phyloP scores from a whole-genome alignment of 30 jellyfish, hydroid and myxozoan genomes.

The Hydractinia symbiolongicarpus region DNA sequence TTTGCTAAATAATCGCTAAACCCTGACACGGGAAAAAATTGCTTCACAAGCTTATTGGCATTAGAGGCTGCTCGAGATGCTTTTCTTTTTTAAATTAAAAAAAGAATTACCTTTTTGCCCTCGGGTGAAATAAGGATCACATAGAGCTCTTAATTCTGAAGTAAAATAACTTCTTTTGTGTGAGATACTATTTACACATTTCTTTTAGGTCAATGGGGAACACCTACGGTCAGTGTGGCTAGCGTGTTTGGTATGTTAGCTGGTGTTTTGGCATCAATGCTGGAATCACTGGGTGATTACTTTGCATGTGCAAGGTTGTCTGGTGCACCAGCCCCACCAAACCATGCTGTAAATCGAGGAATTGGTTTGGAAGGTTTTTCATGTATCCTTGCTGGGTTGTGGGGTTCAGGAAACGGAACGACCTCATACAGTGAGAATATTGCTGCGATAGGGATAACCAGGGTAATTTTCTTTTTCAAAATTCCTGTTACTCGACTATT shows the following conservation, averaged over 20 bases:
- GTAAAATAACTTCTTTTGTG: too few relatives aligned
- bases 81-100: too few relatives aligned
- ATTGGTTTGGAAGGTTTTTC: conserved; percentile 93
- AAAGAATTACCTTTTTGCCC: too few relatives aligned
- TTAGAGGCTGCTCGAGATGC: too few relatives aligned
- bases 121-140: too few relatives aligned
- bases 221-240: conserved; percentile 75
- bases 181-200: too few relatives aligned
- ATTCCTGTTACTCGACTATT: too few relatives aligned
- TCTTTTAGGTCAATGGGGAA: conserved; percentile 92
- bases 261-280: conserved; percentile 88
- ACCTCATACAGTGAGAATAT: conserved; percentile 97
- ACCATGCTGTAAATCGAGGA: conserved; percentile 92
- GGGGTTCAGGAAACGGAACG: conserved; percentile 98
- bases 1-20: too few relatives aligned
- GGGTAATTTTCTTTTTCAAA: conserved; percentile 32
- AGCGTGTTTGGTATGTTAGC: conserved; percentile 90
- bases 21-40: too few relatives aligned
- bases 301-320: conserved; percentile 93
- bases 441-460: conserved; percentile 93
- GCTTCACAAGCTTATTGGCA: too few relatives aligned
- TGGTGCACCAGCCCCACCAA: conserved; percentile 99
- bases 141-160: too few relatives aligned
- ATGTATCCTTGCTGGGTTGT: conserved; percentile 82
- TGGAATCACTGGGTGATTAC: conserved; percentile 94